These are phyloP conservation scores for Bubo scandiacus DNA, from an alignment of 2,113 vertebrate species.

Conservation along the genomic window DNA sequence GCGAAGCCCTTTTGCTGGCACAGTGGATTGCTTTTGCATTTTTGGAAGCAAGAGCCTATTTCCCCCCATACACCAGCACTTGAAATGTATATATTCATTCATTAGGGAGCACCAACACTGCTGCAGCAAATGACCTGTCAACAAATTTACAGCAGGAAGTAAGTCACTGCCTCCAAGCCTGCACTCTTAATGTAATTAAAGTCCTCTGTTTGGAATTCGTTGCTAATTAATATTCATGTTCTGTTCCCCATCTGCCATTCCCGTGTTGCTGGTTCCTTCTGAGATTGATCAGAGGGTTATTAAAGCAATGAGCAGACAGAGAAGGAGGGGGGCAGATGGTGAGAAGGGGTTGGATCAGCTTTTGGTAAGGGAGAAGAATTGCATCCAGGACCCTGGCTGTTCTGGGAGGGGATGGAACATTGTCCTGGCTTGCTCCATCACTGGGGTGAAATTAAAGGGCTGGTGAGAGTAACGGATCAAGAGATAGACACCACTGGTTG, in stretches of 20 bases:
- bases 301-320: conserved; percentile 40
- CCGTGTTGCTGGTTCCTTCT: conserved; percentile 58
- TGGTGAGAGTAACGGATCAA: neutral
- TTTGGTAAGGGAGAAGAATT: neutral
- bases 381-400: neutral
- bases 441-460: neutral
- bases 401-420: neutral
- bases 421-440: neutral
- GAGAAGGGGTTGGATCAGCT: neutral
- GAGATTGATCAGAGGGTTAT: conserved; percentile 64
- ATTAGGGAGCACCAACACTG: conserved; percentile 37
- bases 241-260: conserved; percentile 65
- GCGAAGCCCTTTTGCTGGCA: neutral
- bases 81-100: conserved; percentile 57
- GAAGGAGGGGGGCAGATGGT: neutral
- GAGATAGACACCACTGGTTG: neutral
- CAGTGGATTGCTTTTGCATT: conserved; percentile 21
- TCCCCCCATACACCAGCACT: neutral
- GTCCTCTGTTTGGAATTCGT: conserved; percentile 70
- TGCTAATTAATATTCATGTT: conserved; percentile 75
- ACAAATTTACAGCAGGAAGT: conserved; percentile 68
- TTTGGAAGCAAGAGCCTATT: conserved; percentile 55
- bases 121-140: conserved; percentile 65
- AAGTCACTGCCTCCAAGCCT: conserved; percentile 65
- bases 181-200: conserved; percentile 69